These are phyloP conservation scores for Gopherus evgoodei DNA, from an alignment of 2,113 vertebrate genomes.

Conservation along the genomic window DNA sequence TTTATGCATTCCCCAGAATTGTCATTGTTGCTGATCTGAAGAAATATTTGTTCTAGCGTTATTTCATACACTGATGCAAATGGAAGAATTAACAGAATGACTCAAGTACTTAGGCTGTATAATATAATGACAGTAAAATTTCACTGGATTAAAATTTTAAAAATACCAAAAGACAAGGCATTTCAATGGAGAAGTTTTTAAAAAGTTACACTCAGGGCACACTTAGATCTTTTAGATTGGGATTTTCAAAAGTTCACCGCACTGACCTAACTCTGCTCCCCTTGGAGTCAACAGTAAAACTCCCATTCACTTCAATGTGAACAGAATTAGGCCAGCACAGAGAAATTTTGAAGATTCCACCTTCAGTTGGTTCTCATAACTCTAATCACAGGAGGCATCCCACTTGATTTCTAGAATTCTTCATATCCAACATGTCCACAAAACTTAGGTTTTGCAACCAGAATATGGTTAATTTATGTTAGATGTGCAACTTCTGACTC, in stretches of 20 bases:
- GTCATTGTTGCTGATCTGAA: not conserved
- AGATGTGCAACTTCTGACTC: not conserved
- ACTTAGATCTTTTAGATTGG: not conserved
- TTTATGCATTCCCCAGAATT: not conserved
- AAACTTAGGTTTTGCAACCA: not conserved
- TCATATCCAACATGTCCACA: not conserved
- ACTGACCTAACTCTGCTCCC: not conserved
- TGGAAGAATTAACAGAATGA: not conserved
- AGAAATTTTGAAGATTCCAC: not conserved
- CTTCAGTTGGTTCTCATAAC: not conserved
- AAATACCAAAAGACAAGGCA: not conserved
- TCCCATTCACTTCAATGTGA: not conserved
- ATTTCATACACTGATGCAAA: not conserved
- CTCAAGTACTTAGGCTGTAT: not conserved
- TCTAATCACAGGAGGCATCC: not conserved
- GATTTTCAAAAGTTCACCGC: not conserved
- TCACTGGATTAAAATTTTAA: not conserved
- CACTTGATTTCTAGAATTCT: not conserved
- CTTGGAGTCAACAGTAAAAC: not conserved
- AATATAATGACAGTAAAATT: not conserved
- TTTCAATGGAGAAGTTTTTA: not conserved
- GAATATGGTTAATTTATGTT: not conserved
- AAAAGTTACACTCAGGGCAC: not conserved
- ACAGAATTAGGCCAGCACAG: accelerated
- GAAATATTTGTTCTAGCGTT: not conserved